Base-by-base conservation (phyloP, 2,797 vertebrate species). In the Chelidonichthys spinosus region DNA sequence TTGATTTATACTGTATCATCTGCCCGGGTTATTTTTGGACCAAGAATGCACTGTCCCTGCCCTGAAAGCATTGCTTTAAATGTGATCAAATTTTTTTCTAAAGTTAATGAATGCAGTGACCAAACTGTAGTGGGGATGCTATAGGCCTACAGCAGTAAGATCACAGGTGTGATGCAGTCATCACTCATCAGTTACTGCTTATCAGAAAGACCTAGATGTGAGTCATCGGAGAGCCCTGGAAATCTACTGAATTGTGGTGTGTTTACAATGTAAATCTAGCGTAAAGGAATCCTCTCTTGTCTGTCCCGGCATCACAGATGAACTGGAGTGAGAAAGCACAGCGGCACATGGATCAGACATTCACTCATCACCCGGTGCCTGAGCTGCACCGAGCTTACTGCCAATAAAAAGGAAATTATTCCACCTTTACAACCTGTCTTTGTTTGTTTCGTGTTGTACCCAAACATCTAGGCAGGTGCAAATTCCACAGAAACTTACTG, bases 1-100 rank as follows among this genome's bases (percentile, higher is more conserved):
- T 88, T 90, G 87, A 94, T 94, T 93, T 89, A 88, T 88, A 83
- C 81, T 65, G 70, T 68, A 88, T 91, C 77, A 68, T 82, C 79
- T 79, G 83, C 82, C 55, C 56, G 58, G 37, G 83, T 81, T 92
- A 93, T 93, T 93, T 92, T 74, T 36, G 76, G 82, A 69, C 59
- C 75, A 52, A 72, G 72, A 82, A 88, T 88, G 78, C 81, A 68
- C 59, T 15, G 70, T 74, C 72, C 83, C 81, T 74, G 74, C 25
- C 82, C 69, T 78, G 47, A 76, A 83, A 84, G 55, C 25, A 25
- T 25, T 25, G 25, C 25, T 25, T 25, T 25, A 25, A 25, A 25
- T 25, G 25, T 25, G n/a, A n/a, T n/a, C n/a, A n/a, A n/a, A n/a
- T n/a, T n/a, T n/a, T n/a, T n/a, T n/a, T n/a, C n/a, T n/a, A n/a